Base-by-base conservation (phyloP, 1,140 invertebrate species). In the Drosophila cardini region DNA sequence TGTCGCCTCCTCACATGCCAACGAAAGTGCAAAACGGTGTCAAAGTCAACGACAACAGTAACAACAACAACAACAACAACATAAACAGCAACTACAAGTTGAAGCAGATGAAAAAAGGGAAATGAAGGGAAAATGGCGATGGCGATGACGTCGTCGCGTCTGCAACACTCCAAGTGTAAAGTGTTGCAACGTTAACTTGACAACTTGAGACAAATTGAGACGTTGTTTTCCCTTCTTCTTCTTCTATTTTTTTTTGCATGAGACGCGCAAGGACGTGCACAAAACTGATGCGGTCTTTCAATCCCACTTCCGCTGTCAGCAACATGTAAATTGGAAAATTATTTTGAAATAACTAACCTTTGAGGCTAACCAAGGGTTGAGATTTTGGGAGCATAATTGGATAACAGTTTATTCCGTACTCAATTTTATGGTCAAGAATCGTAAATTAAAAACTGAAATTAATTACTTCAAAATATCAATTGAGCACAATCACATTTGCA, bases 11-110 rank as follows among this genome's bases (percentile, higher is more conserved):
- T 62, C 72, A 80, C 72, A 77, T 72, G 80, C 53, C 76, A 84
- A 78, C 84, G 76, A 89, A 83, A 86, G 83, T 86, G 83, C 84
- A 89, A 89, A 89, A 89, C 71, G 84, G 80, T 89, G 84, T 89
- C 84, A 89, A 89, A 89, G 84, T 80, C 84, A 85, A 71, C 73
- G 60, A 58, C 74, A 78, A 63, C n/a, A 62, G 16, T 16, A 68
- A 15, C 67, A 76, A 11, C 26, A 63, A 13, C 57, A 61, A 16
- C 46, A 68, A 63, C 61, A 56, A 30, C 26, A 13, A 50, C 46
- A 45, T 21, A 26, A 48, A 10, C 62, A n/a, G n/a, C n/a, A n/a
- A n/a, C n/a, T n/a, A n/a, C n/a, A 62, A 61, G 42, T 43, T 76
- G 57, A 81, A 70, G 61, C 16, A 16, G 13, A 30, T 7, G 18